Percentiles rank a stretch among this genome's conserved stretches.
Conservation (phyloP, 2,888 invertebrate species). For the Plusia festucae region DNA sequence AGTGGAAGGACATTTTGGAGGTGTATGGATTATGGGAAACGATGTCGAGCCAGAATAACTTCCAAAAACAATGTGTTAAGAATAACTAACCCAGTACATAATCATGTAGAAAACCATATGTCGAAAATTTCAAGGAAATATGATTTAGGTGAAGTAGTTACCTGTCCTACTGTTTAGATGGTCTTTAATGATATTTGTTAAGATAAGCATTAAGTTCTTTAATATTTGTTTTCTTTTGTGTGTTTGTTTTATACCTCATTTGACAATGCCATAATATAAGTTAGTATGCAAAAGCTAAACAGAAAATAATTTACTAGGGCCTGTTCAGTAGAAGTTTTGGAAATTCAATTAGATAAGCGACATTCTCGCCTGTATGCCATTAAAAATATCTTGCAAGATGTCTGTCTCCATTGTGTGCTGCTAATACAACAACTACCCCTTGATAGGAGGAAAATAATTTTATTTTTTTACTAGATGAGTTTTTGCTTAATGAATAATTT, state of each 20-base stretch:
- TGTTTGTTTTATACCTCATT: not conserved
- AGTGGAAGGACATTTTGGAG: conserved; percentile 87
- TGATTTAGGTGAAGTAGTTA: conserved; percentile 84
- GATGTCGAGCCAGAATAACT: conserved; percentile 86
- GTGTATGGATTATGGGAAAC: conserved; percentile 86
- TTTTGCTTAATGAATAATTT: too few relatives aligned
- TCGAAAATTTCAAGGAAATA: conserved; percentile 83
- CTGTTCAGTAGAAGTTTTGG: not conserved
- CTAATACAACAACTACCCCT: too few relatives aligned
- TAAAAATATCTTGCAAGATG: too few relatives aligned
- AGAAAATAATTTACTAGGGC: not conserved
- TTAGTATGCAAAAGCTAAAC: not conserved
- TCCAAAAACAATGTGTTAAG: conserved; percentile 84
- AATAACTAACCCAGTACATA: conserved; percentile 85
- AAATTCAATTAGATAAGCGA: too few relatives aligned
- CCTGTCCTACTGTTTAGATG: conserved; percentile 79
- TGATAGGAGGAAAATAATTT: too few relatives aligned
- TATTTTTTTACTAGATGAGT: too few relatives aligned
- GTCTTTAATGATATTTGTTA: conserved; percentile 10
- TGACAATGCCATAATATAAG: conserved; percentile 1
- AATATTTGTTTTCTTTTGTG: conserved; percentile 13
- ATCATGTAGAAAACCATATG: conserved; percentile 82
- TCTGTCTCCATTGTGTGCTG: too few relatives aligned
- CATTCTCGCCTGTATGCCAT: too few relatives aligned
- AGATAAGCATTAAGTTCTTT: conserved; percentile 20